Evolutionary conservation across 2,888 invertebrate species (phyloP), one percentile per base, ranked within the genome.

Genomic region (Dicycla oo): DNA sequence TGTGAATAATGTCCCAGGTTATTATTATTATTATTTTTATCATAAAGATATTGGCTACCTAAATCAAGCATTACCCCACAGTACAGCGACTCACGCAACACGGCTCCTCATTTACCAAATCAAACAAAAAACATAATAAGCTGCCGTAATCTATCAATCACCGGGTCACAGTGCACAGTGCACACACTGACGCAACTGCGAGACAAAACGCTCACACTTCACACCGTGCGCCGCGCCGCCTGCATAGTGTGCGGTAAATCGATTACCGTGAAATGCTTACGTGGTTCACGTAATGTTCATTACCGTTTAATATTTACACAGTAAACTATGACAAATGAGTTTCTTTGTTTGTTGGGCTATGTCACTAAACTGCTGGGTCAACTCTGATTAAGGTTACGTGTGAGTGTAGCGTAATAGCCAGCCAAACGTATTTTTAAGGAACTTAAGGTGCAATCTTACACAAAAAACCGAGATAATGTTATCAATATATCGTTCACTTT

Each of bases 221-320:
- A 34, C 75, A 61, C 61, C 8, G 26, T 61, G 38, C 38, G 38
- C 30, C 30, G 49, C 23, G 18, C 61, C 18, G 38, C 53, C 53
- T 57, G 63, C 71, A 67, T 53, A 64, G 23, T 61, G 57, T 43
- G 68, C 62, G 63, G 47, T 34, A 30, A 70, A 78, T 85, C 63
- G 65, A 73, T 84, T 76, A 73, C 61, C 79, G 65, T 69, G 70
- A 49, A 79, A 71, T 67, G 49, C 26, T 85, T 81, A 67, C 76
- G 75, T 78, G 71, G 57, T 67, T 60, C 53, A 66, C 57, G 85
- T 34, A 85, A 85, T 71, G 63, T 68, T 69, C 54, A 81, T 85
- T 71, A 83, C 47, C 64, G 61, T 23, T 40, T 56, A 10, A 56
- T 81, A 51, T 81, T 60, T 49, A 64, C 66, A 43, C 26, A 45